Conservation (phyloP, 2,113 vertebrate genomes). For the Ascaphus truei region DNA sequence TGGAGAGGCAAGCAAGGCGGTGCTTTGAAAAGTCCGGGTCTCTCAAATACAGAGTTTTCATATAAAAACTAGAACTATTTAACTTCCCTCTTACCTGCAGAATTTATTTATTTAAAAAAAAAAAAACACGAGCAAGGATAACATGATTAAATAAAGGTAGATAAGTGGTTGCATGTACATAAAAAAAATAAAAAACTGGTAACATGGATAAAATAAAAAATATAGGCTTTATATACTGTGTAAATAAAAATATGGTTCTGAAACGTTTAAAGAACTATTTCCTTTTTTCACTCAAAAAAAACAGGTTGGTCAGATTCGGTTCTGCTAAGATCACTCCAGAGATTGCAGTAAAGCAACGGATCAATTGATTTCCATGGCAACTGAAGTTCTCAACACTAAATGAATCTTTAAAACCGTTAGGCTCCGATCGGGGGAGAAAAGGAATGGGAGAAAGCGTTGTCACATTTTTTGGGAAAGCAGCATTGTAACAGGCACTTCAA, state of each 20-base stretch:
- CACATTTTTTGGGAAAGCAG: slow-evolving; percentile 61
- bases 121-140: background rate
- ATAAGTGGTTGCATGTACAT: slow-evolving; percentile 50
- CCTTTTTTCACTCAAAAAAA: slow-evolving; percentile 45
- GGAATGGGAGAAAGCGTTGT: slow-evolving; percentile 42
- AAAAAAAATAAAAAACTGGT: slow-evolving; percentile 51
- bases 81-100: no score
- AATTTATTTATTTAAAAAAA: background rate
- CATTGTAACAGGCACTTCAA: slow-evolving; percentile 65
- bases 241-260: slow-evolving; percentile 63
- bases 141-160: slow-evolving; percentile 35
- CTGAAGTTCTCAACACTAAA: slow-evolving; percentile 45
- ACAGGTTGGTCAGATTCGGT: background rate
- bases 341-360: background rate
- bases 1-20: no score
- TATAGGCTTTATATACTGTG: slow-evolving; percentile 59
- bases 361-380: slow-evolving; percentile 40
- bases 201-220: slow-evolving; percentile 65
- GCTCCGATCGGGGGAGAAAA: slow-evolving; percentile 15
- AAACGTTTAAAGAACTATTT: slow-evolving; percentile 59
- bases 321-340: background rate
- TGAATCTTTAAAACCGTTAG: slow-evolving; percentile 45
- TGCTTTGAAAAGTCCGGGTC: no score
- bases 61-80: no score
- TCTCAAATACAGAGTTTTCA: no score